Conservation (phyloP, 2,888 invertebrate species). For the Drosophila paucipuncta region DNA sequence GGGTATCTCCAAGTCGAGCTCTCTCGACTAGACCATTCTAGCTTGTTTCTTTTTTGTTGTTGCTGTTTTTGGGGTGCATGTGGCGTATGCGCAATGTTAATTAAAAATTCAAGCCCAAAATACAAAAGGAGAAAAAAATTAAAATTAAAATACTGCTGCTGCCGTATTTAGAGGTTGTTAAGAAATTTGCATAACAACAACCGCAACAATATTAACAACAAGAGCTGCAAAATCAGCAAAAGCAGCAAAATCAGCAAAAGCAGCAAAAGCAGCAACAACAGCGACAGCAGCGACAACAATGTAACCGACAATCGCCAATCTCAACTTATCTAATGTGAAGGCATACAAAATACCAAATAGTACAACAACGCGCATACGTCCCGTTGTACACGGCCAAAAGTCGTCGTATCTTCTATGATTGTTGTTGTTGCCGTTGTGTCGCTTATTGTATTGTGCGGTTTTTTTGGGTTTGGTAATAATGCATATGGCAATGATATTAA, state of each 20-base stretch:
- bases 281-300: slow-evolving; percentile 47
- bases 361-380: slow-evolving; percentile 48
- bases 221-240: slow-evolving; percentile 2
- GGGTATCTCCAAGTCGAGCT: neutral
- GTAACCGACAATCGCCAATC: slow-evolving; percentile 56
- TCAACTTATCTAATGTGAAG: slow-evolving; percentile 54
- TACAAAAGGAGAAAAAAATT: slow-evolving; percentile 14
- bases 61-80: slow-evolving; percentile 24
- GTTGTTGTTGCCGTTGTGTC: slow-evolving; percentile 4
- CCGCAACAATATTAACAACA: slow-evolving; percentile 33
- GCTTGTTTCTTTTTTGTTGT: neutral
- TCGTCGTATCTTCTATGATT: slow-evolving; percentile 20
- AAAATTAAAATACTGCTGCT: slow-evolving; percentile 35
- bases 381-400: slow-evolving; percentile 38
- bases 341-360: slow-evolving; percentile 34
- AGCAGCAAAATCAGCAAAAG: slow-evolving; percentile 37
- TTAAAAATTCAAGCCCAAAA: slow-evolving; percentile 59
- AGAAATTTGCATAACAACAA: slow-evolving; percentile 70
- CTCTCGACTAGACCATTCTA: neutral
- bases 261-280: slow-evolving; percentile 38
- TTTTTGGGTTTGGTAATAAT: slow-evolving; percentile 43
- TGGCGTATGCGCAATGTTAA: slow-evolving; percentile 68
- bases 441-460: slow-evolving; percentile 32
- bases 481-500: slow-evolving; percentile 48
- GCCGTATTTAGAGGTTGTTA: slow-evolving; percentile 60